A percentile compares a stretch with the other conserved stretches of the same genome.
Conservation (phyloP, 2,113 vertebrate species). For the Enhydra lutris region DNA sequence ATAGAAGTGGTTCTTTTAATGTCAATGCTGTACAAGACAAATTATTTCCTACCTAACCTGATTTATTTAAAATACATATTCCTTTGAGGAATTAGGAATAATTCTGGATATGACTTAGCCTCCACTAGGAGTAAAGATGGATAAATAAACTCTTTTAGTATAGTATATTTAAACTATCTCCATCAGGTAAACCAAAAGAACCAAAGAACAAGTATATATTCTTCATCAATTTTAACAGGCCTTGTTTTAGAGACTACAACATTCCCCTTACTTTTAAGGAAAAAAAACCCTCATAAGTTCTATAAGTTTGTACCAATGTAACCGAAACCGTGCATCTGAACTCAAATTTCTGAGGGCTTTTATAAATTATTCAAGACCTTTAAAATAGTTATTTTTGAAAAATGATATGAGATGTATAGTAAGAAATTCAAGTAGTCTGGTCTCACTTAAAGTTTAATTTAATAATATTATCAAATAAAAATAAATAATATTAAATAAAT, state of each 20-base stretch:
- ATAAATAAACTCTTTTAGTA: neutral
- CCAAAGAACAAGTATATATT: neutral
- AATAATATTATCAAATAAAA: conserved; percentile 71
- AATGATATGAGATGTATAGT: conserved; percentile 30
- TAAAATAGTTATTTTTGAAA: conserved; percentile 60
- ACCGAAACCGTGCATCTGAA: neutral
- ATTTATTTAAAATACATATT: neutral
- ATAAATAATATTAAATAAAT: conserved; percentile 68
- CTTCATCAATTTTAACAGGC: neutral
- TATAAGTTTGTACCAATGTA: conserved; percentile 5
- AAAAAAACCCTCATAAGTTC: neutral
- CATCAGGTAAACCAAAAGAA: neutral
- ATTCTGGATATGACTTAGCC: neutral
- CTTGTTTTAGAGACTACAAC: conserved; percentile 24
- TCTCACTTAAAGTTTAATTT: conserved; percentile 59
- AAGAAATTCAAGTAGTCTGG: conserved; percentile 57
- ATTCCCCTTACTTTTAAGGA: neutral
- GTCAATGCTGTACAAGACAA: neutral
- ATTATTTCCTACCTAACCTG: neutral
- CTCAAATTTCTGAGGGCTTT: conserved; percentile 38
- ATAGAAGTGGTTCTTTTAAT: neutral
- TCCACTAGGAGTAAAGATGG: neutral
- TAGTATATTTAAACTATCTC: neutral
- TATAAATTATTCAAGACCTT: conserved; percentile 69
- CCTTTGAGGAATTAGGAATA: neutral